These are phyloP conservation scores for Torymus auratus DNA, from an alignment of 2,888 invertebrate species.

Conservation along the genomic window DNA sequence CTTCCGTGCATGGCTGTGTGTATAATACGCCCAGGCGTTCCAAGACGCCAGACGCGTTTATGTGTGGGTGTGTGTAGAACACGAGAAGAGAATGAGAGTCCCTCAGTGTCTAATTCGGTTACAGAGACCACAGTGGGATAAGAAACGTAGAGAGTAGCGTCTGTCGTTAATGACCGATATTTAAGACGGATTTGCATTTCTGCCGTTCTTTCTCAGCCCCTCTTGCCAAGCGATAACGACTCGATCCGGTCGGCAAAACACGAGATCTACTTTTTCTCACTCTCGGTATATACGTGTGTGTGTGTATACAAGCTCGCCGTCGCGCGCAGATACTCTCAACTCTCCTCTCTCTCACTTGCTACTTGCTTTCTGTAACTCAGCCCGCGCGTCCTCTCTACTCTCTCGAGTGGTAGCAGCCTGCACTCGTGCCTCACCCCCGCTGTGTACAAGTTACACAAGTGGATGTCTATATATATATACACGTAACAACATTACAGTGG, in stretches of 20 bases:
- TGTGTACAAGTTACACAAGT: slow-evolving; percentile 2
- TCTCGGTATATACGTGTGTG: no score
- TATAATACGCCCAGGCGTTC: neutral
- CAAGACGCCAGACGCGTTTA: neutral
- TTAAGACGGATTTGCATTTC: slow-evolving; percentile 73
- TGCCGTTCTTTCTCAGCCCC: slow-evolving; percentile 57
- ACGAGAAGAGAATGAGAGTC: no score
- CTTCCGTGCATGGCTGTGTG: neutral
- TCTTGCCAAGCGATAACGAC: slow-evolving; percentile 64
- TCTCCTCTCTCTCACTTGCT: neutral
- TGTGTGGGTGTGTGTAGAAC: neutral
- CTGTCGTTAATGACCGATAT: slow-evolving; percentile 73
- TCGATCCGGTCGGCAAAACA: slow-evolving; percentile 27
- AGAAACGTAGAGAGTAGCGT: slow-evolving; percentile 52
- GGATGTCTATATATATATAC: no score
- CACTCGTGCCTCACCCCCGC: neutral
- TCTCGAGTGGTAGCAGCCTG: neutral
- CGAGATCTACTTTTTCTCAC: no score
- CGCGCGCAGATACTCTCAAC: neutral
- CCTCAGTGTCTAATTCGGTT: no score
- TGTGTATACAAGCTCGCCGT: neutral
- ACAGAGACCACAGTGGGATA: neutral
- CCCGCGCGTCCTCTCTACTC: neutral
- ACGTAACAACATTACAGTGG: no score
- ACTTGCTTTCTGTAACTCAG: neutral